Evolutionary conservation across 2,113 vertebrate genomes (phyloP), one percentile per base, ranked within the genome.

Genomic region (Sialia sialis): DNA sequence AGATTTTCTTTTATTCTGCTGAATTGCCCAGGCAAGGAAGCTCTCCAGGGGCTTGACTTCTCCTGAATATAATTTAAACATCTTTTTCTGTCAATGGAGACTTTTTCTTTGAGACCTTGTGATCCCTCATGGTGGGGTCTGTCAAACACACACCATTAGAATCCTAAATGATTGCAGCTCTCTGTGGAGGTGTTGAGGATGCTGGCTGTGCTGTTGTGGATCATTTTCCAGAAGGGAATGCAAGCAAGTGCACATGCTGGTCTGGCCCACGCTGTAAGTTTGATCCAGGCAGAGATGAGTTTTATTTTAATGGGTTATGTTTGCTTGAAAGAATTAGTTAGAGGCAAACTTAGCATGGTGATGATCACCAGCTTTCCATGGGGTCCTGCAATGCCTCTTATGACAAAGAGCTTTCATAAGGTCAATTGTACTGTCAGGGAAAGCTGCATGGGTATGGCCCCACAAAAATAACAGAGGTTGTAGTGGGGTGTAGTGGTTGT

Each of bases 221-320:
- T 51, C 5, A 11, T 32, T 80, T 83, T 49, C 41, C 21, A 72
- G 20, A 43, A 13, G 46, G 38, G 3, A 38, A 11, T 59, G 10
- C 3, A 18, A 49, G 17, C 13, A 44, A 55, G 14, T 1, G 0
- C 3, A 2, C 2, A 0, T 60, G 19, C 15, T 32, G 9, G 6
- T 51, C 38, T 29, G 49, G 34, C 38, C 22, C 25, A 5, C 29
- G 22, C 9, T 16, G 22, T 10, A 15, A 11, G 19, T 20, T 43
- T 77, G 52, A 48, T 38, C 4, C 38, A 38, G 38, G 15, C 9
- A 67, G 23, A 10, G 9, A 7, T 19, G 22, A 36, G 10, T 44
- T 91, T 74, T 16, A 9, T 41, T 77, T 81, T 49, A 70, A 62
- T 16, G 4, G 4, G 7, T 46, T 67, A 27, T 13, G 7, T 34